Conservation (phyloP, 2,797 vertebrate genomes). For the Parotocinclus haroldoi region DNA sequence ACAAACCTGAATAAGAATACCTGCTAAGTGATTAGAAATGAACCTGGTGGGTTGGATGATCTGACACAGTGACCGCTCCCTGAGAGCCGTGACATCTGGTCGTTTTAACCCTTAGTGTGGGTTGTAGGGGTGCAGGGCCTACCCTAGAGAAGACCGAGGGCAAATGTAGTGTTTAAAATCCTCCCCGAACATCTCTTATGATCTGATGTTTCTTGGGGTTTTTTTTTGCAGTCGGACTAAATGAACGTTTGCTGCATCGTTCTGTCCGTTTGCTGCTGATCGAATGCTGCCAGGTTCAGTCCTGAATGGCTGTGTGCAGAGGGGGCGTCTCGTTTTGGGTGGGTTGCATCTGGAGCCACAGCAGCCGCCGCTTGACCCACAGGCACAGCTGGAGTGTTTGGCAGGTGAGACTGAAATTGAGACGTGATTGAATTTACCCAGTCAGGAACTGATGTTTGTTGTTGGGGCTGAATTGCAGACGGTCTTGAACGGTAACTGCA, state of each 20-base stretch:
- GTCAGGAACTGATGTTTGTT: no score
- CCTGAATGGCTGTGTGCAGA: conserved; percentile 76
- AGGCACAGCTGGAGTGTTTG: conserved; percentile 56
- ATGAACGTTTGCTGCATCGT: conserved; percentile 2
- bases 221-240: no score
- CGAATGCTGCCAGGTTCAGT: conserved; percentile 51
- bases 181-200: no score
- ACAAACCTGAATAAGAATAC: no score
- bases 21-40: no score
- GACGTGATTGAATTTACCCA: neutral
- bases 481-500: conserved; percentile 44
- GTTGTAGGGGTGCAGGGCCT: no score
- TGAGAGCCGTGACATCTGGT: no score
- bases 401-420: conserved; percentile 56
- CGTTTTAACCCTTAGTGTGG: no score
- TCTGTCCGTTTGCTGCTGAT: conserved; percentile 52
- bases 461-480: conserved; percentile 44
- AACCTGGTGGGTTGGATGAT: no score
- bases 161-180: no score
- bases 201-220: neutral
- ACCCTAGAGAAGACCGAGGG: no score
- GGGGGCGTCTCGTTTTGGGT: conserved; percentile 68
- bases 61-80: no score
- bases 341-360: conserved; percentile 61
- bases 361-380: conserved; percentile 55